Percentiles rank a stretch among this genome's conserved stretches.
phyloP scores from a whole-genome alignment of 2,888 invertebrate genomes.

The Epirrita christyi region DNA sequence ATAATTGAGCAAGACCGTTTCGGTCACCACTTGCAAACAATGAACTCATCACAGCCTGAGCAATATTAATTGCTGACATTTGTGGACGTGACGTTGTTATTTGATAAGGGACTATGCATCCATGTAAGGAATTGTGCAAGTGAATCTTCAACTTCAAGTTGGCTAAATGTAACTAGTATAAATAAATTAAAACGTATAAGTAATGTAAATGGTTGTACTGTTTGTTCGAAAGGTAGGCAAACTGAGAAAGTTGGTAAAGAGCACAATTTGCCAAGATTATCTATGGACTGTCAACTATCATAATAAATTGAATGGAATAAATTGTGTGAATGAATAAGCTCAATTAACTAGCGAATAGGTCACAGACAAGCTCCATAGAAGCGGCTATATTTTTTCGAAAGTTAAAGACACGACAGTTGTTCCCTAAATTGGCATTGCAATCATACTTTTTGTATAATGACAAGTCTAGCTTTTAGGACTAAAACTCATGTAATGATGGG shows the following conservation, averaged over 20 bases:
- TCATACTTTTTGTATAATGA: too few relatives aligned
- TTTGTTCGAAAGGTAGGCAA: too few relatives aligned
- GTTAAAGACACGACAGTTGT: too few relatives aligned
- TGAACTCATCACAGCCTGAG: conserved; percentile 73
- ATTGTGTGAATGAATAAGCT: background rate
- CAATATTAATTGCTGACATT: conserved; percentile 69
- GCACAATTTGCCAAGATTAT: too few relatives aligned
- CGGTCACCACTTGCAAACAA: conserved; percentile 74
- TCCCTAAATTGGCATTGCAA: too few relatives aligned
- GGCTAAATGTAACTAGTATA: too few relatives aligned
- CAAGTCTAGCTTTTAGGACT: too few relatives aligned
- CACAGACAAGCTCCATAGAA: background rate
- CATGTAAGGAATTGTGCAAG: conserved; percentile 34
- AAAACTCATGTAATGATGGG: too few relatives aligned
- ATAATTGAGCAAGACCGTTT: conserved; percentile 68
- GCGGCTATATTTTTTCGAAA: background rate
- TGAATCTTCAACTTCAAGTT: too few relatives aligned
- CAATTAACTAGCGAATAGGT: background rate
- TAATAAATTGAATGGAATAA: background rate
- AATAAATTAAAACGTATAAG: too few relatives aligned
- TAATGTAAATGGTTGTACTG: too few relatives aligned
- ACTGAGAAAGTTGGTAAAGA: too few relatives aligned
- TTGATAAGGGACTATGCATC: conserved; percentile 47
- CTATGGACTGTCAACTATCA: background rate
- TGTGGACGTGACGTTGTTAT: conserved; percentile 48